These are phyloP conservation scores for Corythornis leucogaster DNA, from an alignment of 2,797 vertebrate genomes.

Conservation along the genomic window DNA sequence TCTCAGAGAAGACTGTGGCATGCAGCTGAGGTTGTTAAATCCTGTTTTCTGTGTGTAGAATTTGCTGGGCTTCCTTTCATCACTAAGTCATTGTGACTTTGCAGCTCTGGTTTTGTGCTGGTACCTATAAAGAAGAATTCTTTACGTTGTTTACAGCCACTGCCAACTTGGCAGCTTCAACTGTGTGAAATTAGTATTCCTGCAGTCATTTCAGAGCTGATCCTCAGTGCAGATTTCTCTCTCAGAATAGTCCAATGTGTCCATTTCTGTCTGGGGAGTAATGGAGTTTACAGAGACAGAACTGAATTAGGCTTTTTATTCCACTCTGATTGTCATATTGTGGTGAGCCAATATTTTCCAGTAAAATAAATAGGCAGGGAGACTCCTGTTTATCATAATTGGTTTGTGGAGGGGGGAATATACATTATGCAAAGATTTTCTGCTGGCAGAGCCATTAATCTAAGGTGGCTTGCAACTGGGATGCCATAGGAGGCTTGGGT, in stretches of 20 bases:
- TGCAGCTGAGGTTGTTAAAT: background rate
- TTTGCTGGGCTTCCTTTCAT: background rate
- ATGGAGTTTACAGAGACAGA: background rate
- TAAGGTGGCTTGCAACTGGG: background rate
- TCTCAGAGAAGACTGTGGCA: background rate
- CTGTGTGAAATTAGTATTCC: background rate
- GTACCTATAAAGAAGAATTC: background rate
- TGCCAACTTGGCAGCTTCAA: background rate
- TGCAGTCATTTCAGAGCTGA: background rate
- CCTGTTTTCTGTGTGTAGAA: background rate
- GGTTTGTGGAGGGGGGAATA: background rate
- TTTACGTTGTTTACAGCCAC: background rate
- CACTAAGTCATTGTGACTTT: background rate
- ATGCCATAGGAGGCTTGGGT: background rate
- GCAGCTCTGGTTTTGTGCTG: background rate
- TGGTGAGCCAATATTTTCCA: background rate
- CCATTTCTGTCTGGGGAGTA: background rate
- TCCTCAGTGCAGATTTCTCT: background rate
- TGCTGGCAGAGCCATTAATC: background rate
- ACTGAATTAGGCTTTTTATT: background rate
- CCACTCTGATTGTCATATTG: background rate
- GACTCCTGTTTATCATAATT: background rate
- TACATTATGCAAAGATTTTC: background rate
- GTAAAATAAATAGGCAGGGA: background rate
- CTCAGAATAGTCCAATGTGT: background rate